phyloP scores from a whole-genome alignment of 2,113 vertebrate genomes.

The Benitochromis conjunctus region DNA sequence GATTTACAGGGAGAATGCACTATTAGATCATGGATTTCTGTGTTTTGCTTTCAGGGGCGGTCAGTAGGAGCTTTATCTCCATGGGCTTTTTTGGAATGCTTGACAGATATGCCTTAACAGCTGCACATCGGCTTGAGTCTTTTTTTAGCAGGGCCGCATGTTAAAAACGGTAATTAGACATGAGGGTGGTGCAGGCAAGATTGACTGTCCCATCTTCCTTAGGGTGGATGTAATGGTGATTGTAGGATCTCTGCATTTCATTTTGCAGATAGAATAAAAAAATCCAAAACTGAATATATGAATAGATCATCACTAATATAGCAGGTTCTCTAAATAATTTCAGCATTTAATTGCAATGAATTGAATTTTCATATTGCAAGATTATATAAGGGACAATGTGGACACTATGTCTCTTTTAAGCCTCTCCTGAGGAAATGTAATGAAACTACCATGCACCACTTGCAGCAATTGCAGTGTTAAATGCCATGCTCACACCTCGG shows the following conservation, averaged over 20 bases:
- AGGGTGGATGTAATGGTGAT: not conserved
- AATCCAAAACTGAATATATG: not conserved
- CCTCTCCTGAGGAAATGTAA: not conserved
- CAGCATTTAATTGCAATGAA: not conserved
- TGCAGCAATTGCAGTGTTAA: not conserved
- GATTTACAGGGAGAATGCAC: not conserved
- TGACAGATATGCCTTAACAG: conserved; percentile 57
- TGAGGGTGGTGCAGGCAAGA: not conserved
- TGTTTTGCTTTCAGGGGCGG: not conserved
- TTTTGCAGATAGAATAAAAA: not conserved
- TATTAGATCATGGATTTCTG: not conserved
- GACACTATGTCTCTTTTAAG: not conserved
- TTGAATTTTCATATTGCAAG: not conserved
- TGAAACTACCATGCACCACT: not conserved
- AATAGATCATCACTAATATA: not conserved
- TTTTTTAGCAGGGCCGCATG: conserved; percentile 65
- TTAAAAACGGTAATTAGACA: conserved; percentile 41
- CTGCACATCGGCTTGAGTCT: conserved; percentile 53
- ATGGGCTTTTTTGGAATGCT: conserved; percentile 8
- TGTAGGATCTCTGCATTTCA: not conserved
- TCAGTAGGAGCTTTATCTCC: not conserved
- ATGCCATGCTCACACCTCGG: not conserved
- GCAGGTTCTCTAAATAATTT: not conserved
- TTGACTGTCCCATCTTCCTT: not conserved
- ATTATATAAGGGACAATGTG: not conserved